Conservation (phyloP, 2,888 invertebrate species). For the Sepiola atlantica region DNA sequence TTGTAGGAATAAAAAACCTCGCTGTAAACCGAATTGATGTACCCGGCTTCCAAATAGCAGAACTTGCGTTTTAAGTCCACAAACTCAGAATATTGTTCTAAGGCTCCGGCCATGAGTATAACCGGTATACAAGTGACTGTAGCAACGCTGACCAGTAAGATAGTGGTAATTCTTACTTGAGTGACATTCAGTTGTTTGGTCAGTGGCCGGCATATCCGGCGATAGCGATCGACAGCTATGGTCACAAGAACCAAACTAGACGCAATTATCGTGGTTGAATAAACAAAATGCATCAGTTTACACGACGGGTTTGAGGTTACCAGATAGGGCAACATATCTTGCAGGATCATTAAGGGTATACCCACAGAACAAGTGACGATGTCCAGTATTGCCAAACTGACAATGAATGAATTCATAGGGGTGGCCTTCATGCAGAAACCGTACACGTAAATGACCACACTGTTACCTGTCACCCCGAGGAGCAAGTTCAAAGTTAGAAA, state of each 20-base stretch:
- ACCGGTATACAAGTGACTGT: not conserved
- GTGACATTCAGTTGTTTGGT: not conserved
- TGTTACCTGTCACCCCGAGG: not conserved
- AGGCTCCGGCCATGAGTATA: not conserved
- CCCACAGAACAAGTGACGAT: not conserved
- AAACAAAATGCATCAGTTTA: not conserved
- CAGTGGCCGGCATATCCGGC: conserved; percentile 33
- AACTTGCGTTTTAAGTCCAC: not conserved
- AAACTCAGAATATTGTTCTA: not conserved
- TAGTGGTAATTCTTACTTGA: not conserved
- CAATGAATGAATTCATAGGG: conserved; percentile 33
- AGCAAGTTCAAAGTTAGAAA: not conserved
- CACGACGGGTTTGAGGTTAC: not conserved
- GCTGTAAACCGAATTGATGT: not conserved
- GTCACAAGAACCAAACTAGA: not conserved
- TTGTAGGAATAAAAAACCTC: not conserved
- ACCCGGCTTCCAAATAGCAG: not conserved
- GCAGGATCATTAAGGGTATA: not conserved
- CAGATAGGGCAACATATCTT: not conserved
- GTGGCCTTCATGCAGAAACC: not conserved
- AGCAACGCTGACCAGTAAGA: not conserved
- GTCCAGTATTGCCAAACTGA: not conserved
- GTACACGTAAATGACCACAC: not conserved
- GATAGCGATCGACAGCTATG: conserved; percentile 34
- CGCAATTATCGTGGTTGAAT: not conserved